Base-by-base conservation (phyloP, 2,113 vertebrate species). In the Urocynchramus pylzowi region DNA sequence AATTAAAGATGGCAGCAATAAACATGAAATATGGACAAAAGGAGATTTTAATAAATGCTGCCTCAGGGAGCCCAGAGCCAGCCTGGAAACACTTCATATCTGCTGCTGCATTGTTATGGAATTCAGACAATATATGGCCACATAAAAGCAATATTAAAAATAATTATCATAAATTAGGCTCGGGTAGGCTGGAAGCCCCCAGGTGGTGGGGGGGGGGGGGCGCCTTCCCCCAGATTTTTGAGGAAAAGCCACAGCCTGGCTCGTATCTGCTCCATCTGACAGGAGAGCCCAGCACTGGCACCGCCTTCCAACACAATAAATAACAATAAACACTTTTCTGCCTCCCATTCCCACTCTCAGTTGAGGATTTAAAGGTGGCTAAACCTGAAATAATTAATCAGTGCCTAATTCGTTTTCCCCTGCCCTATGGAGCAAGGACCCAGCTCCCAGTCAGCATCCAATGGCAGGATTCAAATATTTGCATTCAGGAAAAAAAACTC, bases 1-100 rank as follows among this genome's bases (percentile, higher is more conserved):
- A 96, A 96, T 95, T 96, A 95, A 97, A 97, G 95, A 94, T 59
- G 70, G 81, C 90, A 93, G 95, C 71, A 92, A 94, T 91, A 95
- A 92, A 92, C 89, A 41, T 56, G 91, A 92, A 93, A 91, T 89
- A 85, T 5, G 28, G 74, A 67, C 91, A 44, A 68, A 89, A 71
- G 88, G 61, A 50, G 37, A 13, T 50, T 70, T 83, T 78, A 94
- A 85, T 91, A 77, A 93, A 83, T 54, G 57, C 75, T 30, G 54
- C 67, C 90, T 69, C 6, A 0, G 63, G 84, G 87, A 94, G 81
- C 81, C 24, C 10, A 4, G 91, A 81, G 70, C 13, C 27, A 45
- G 78, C 83, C 90, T 67, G 68, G 65, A 54, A 93, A 69, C 30
- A 1, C 56, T 67, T 42, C 47, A 15, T 30, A 15, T 47, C 45